Evolutionary conservation across 2,113 vertebrate species (phyloP).

Genomic region (Heteronetta atricapilla): DNA sequence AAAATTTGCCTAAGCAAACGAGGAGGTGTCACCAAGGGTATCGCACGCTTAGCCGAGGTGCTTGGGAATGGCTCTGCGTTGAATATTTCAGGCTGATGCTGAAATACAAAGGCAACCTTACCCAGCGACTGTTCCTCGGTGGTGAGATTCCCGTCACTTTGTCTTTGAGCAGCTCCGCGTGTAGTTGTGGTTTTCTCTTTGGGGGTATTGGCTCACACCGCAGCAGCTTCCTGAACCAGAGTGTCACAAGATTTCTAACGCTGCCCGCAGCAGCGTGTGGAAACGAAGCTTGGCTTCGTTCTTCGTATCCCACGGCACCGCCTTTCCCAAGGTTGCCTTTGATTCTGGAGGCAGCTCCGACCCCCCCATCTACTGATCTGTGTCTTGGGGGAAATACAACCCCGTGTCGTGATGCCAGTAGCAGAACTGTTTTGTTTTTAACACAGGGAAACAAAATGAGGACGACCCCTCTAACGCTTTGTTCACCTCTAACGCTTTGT

Average conservation of each 20-base stretch:
- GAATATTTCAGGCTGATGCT: background rate
- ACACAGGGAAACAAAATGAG: background rate
- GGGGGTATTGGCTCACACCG: background rate
- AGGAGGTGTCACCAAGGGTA: too few species aligned
- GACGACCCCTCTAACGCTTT: background rate
- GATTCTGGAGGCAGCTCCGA: background rate
- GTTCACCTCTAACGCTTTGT: background rate
- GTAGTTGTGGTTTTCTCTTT: background rate
- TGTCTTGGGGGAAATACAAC: background rate
- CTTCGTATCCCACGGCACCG: background rate
- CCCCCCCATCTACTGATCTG: background rate
- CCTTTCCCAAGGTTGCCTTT: background rate
- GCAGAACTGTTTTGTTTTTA: background rate
- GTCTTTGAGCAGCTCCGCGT: background rate
- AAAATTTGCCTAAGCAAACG: background rate
- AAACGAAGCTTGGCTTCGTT: background rate
- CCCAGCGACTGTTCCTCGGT: background rate
- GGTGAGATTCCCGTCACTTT: background rate
- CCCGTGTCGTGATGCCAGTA: background rate
- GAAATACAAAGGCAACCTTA: background rate
- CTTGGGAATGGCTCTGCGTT: background rate
- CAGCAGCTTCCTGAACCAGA: background rate
- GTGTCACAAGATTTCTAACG: background rate
- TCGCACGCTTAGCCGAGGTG: background rate
- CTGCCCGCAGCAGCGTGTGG: accelerated